These are phyloP conservation scores for Luffia ferchaultella DNA, from an alignment of 2,888 invertebrate species.

Conservation along the genomic window DNA sequence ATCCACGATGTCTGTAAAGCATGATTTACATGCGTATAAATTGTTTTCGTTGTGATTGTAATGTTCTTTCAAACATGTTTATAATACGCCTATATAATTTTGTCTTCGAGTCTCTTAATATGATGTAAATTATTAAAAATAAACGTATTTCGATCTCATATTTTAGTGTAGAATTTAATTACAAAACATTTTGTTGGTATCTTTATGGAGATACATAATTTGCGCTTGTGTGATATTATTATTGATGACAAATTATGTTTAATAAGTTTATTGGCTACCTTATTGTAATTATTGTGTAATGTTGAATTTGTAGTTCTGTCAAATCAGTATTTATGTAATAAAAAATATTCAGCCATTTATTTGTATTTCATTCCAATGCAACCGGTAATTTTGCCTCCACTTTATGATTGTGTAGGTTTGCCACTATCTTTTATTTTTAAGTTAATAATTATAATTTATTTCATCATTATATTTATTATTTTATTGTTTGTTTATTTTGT, in stretches of 20 bases:
- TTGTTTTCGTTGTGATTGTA: too few species aligned
- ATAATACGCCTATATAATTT: too few species aligned
- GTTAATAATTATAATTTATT: too few species aligned
- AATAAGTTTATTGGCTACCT: not conserved
- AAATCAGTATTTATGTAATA: conserved; percentile 26
- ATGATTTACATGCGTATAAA: too few species aligned
- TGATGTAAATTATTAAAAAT: too few species aligned
- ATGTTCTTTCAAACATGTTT: too few species aligned
- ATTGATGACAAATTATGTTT: not conserved
- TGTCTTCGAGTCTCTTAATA: too few species aligned
- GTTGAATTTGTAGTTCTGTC: conserved; percentile 1
- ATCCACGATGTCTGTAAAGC: too few species aligned
- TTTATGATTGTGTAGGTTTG: conserved; percentile 60
- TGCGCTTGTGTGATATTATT: conserved; percentile 3
- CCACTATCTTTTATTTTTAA: conserved; percentile 33
- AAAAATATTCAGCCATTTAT: conserved; percentile 53
- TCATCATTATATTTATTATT: too few species aligned
- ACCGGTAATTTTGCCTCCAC: conserved; percentile 30
- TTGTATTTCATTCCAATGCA: conserved; percentile 50
- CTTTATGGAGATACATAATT: not conserved
- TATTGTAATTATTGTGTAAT: conserved; percentile 2
- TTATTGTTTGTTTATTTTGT: too few species aligned
- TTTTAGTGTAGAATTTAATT: not conserved
- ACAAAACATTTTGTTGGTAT: conserved; percentile 1
- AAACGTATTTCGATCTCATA: not conserved